A percentile compares a stretch with the other conserved stretches of the same genome.
These are phyloP conservation scores for Geococcyx californianus DNA, from an alignment of 2,113 vertebrate genomes.

Conservation along the genomic window DNA sequence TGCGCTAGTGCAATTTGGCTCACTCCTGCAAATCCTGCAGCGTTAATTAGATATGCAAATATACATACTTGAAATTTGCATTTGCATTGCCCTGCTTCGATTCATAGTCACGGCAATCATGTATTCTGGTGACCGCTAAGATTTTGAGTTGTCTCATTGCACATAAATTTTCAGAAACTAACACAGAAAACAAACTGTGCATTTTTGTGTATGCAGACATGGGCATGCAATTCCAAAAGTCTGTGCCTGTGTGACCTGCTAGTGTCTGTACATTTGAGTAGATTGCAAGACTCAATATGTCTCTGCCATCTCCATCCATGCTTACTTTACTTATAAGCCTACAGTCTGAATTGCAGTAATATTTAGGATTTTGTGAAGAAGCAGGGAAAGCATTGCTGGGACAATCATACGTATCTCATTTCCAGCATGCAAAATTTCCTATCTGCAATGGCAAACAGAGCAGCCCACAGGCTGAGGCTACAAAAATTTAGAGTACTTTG, in stretches of 20 bases:
- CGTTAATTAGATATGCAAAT: background rate
- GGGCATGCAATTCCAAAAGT: background rate
- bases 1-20: background rate
- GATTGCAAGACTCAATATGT: background rate
- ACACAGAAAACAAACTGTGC: background rate
- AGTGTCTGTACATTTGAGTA: background rate
- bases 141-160: background rate
- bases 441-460: background rate
- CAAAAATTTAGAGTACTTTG: background rate
- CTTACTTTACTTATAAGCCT: background rate
- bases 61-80: background rate
- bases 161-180: background rate
- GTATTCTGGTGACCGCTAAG: background rate
- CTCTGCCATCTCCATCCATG: background rate
- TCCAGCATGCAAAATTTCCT: slow-evolving; percentile 28
- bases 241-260: background rate
- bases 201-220: background rate
- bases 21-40: background rate
- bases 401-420: background rate
- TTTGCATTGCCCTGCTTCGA: background rate
- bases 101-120: background rate
- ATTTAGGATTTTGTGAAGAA: background rate
- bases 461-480: background rate
- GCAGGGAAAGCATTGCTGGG: background rate
- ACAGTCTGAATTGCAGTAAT: background rate